phyloP scores from a whole-genome alignment of 2,888 invertebrate species.

The Spodoptera picta region DNA sequence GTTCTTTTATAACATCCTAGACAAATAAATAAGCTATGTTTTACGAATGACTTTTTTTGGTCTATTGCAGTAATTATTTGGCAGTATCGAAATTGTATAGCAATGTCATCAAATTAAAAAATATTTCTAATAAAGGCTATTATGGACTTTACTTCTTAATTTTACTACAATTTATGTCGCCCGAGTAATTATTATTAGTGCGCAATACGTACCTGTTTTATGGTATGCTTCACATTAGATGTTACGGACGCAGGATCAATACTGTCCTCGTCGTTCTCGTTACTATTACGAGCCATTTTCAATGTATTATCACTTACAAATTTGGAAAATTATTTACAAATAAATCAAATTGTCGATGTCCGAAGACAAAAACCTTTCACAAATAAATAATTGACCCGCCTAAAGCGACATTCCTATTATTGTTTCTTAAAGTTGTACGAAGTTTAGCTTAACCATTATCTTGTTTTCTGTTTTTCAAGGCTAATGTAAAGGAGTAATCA shows the following conservation, averaged over 20 bases:
- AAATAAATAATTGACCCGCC: conserved; percentile 31
- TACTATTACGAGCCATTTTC: conserved; percentile 73
- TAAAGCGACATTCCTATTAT: not conserved
- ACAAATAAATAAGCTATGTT: not conserved
- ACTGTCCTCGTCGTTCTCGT: conserved; percentile 73
- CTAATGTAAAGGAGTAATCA: not conserved
- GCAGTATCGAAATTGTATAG: too few relatives aligned
- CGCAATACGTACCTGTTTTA: conserved; percentile 70
- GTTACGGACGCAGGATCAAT: conserved; percentile 76
- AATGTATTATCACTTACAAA: conserved; percentile 22
- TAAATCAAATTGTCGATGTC: conserved; percentile 4
- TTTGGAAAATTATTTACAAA: conserved; percentile 26
- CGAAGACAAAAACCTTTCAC: conserved; percentile 8
- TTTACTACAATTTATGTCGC: too few relatives aligned
- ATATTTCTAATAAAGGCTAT: too few relatives aligned
- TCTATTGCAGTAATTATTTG: too few relatives aligned
- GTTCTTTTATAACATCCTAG: conserved; percentile 87
- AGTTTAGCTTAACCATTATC: conserved; percentile 1
- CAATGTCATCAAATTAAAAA: too few relatives aligned
- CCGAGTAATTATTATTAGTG: too few relatives aligned
- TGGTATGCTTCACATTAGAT: conserved; percentile 72
- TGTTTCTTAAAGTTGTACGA: not conserved
- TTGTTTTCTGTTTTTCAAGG: too few relatives aligned
- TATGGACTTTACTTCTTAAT: too few relatives aligned
- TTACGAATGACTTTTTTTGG: too few relatives aligned